These are phyloP conservation scores for Lycia hirtaria DNA, from an alignment of 2,888 invertebrate species.

Conservation along the genomic window DNA sequence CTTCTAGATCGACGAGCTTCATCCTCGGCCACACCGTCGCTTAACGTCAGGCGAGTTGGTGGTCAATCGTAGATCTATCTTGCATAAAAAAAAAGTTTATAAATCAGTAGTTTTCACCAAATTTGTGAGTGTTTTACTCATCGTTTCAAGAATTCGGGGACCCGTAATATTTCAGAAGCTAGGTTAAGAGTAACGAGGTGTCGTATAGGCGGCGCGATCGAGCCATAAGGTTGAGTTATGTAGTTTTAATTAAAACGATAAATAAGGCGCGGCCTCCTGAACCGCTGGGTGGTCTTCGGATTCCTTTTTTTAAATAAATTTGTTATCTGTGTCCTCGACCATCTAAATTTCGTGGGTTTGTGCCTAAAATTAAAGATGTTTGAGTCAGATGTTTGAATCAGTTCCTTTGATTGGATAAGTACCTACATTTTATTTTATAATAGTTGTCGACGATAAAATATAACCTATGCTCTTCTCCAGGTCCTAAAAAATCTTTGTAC, in stretches of 20 bases:
- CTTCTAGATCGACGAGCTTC: too few species aligned
- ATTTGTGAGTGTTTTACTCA: too few species aligned
- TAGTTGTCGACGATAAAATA: too few species aligned
- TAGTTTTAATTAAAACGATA: conserved; percentile 83
- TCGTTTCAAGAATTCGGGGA: background rate
- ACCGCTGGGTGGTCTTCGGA: conserved; percentile 72
- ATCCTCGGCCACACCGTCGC: too few species aligned
- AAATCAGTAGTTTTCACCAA: too few species aligned
- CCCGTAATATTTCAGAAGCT: conserved; percentile 59
- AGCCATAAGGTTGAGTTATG: conserved; percentile 60
- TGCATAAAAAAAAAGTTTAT: too few species aligned
- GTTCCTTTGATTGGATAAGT: background rate
- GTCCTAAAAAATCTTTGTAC: too few species aligned
- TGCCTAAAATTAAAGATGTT: conserved; percentile 15
- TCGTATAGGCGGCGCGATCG: conserved; percentile 64
- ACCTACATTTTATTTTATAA: too few species aligned
- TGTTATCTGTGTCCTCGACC: conserved; percentile 58
- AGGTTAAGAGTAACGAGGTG: conserved; percentile 70
- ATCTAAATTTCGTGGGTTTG: conserved; percentile 33
- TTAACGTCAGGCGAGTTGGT: too few species aligned
- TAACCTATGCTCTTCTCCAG: too few species aligned
- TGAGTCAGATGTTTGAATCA: background rate
- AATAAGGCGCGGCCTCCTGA: conserved; percentile 63
- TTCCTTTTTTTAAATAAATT: conserved; percentile 67
- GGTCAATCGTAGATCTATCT: too few species aligned